These are phyloP conservation scores for Drosophila phalerata DNA, from an alignment of 2,888 invertebrate genomes.

Conservation along the genomic window DNA sequence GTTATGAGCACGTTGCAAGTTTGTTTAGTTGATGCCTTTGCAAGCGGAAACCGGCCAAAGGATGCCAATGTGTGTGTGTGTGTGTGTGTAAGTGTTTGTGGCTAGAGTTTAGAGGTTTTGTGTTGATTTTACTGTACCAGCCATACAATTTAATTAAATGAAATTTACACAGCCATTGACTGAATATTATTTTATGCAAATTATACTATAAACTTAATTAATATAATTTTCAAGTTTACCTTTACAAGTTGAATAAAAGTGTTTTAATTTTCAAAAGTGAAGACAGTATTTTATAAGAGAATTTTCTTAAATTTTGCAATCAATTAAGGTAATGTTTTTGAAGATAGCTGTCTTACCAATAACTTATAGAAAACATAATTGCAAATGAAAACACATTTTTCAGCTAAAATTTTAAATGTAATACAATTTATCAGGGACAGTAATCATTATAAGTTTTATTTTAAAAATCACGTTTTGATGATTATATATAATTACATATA, in stretches of 20 bases:
- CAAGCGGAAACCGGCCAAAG: conserved; percentile 38
- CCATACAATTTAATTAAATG: conserved; percentile 52
- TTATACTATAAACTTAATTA: conserved; percentile 24
- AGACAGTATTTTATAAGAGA: not conserved
- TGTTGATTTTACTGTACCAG: conserved; percentile 48
- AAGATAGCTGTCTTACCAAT: too few relatives aligned
- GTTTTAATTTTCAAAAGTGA: not conserved
- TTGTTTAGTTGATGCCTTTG: conserved; percentile 19
- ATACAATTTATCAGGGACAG: too few relatives aligned
- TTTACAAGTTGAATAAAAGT: not conserved
- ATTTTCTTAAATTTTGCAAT: not conserved
- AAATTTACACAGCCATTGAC: conserved; percentile 36
- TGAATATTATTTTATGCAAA: conserved; percentile 3
- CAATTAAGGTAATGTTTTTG: not conserved
- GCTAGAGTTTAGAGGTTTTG: conserved; percentile 23
- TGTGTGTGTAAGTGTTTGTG: conserved; percentile 13
- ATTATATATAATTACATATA: too few relatives aligned
- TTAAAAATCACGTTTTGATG: too few relatives aligned
- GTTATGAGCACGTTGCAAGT: conserved; percentile 62
- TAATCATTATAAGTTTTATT: too few relatives aligned
- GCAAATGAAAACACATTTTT: too few relatives aligned
- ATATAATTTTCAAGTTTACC: conserved; percentile 6
- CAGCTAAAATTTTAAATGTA: too few relatives aligned
- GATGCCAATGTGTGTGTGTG: conserved; percentile 22
- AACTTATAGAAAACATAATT: too few relatives aligned